Conservation (phyloP, 2,113 vertebrate species). For the Nesoenas mayeri region DNA sequence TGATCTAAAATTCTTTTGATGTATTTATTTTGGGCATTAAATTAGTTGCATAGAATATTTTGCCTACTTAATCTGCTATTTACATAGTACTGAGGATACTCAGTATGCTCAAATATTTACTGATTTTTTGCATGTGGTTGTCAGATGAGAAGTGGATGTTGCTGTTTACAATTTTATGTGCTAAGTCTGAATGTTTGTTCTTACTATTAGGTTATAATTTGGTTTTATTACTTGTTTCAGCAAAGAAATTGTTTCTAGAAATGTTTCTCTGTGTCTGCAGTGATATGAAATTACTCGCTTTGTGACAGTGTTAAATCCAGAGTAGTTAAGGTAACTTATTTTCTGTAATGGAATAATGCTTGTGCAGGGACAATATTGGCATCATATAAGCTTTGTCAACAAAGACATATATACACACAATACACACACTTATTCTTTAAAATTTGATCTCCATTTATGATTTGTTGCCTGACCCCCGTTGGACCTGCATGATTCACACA, state of each 20-base stretch:
- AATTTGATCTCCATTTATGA: neutral
- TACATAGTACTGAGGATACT: neutral
- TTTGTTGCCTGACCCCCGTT: neutral
- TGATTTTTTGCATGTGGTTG: neutral
- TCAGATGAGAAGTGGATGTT: neutral
- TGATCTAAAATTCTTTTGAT: conserved; percentile 64
- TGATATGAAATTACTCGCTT: neutral
- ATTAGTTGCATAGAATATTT: conserved; percentile 17
- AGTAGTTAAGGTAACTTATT: neutral
- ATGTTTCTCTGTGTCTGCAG: neutral
- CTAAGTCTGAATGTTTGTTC: neutral
- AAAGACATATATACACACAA: neutral
- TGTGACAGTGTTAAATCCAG: neutral
- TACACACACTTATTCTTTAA: neutral
- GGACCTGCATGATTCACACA: neutral
- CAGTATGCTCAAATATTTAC: conserved; percentile 36
- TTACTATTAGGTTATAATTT: neutral
- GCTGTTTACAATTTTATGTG: neutral
- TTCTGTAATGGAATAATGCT: neutral
- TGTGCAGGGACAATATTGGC: neutral
- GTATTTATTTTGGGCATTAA: conserved; percentile 51
- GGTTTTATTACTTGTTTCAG: neutral
- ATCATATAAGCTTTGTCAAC: neutral
- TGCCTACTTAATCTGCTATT: conserved; percentile 37
- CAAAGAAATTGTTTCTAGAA: neutral